These are phyloP conservation scores for Nilaparvata lugens DNA, from an alignment of 1,140 invertebrate species.

Conservation along the genomic window DNA sequence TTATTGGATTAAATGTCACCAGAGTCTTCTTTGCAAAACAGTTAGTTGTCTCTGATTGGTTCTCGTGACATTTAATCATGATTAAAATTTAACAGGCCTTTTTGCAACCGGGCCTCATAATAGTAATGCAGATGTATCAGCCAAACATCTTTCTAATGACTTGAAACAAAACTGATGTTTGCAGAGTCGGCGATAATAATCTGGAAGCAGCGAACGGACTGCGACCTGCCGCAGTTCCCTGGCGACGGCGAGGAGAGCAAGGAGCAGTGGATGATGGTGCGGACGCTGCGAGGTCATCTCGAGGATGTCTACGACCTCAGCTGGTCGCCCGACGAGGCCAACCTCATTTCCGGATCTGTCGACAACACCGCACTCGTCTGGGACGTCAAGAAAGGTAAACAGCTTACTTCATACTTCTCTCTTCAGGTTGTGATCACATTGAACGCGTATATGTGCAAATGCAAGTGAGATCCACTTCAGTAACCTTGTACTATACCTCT, in stretches of 20 bases:
- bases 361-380: constrained; percentile 91
- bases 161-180: no score
- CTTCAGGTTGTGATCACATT: not conserved
- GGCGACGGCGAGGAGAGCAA: constrained; percentile 39
- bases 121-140: no score
- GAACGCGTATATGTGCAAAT: not conserved
- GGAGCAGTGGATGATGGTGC: constrained; percentile 67
- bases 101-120: no score
- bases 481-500: no score
- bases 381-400: constrained; percentile 78
- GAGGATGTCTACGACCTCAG: constrained; percentile 82
- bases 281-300: constrained; percentile 71
- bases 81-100: no score
- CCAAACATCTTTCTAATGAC: no score
- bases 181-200: constrained; percentile 76
- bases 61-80: no score
- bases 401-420: no score
- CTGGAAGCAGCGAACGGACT: constrained; percentile 74
- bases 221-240: constrained; percentile 47
- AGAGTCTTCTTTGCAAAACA: no score
- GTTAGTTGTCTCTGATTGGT: no score
- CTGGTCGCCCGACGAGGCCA: constrained; percentile 77
- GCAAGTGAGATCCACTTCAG: no score
- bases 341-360: constrained; percentile 84
- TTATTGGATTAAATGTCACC: no score